Conservation (phyloP, 2,113 vertebrate genomes). For the Cynocephalus volans region DNA sequence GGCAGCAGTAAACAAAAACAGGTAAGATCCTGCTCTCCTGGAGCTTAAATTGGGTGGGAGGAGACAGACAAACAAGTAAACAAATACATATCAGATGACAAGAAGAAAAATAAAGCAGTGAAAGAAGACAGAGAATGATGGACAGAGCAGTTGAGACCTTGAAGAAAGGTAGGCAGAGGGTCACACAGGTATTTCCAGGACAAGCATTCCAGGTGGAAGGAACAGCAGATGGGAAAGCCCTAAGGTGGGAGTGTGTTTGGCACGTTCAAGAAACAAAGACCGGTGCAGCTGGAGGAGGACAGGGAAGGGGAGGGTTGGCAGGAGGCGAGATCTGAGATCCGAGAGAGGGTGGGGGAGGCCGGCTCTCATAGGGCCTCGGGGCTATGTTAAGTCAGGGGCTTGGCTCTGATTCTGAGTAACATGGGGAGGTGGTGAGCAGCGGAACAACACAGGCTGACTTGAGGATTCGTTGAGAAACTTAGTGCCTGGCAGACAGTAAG, state of each 20-base stretch:
- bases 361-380: not conserved
- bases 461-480: not conserved
- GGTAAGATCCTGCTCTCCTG: not conserved
- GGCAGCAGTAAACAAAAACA: not conserved
- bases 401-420: not conserved
- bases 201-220: not conserved
- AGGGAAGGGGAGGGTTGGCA: not conserved
- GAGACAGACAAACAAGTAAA: not conserved
- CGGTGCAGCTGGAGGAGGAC: not conserved
- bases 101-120: not conserved
- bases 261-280: not conserved
- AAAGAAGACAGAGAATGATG: not conserved
- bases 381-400: not conserved
- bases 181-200: not conserved
- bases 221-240: slow-evolving; percentile 45
- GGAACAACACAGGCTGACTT: not conserved
- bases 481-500: not conserved
- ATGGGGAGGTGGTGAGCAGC: not conserved
- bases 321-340: not conserved
- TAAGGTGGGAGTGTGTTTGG: not conserved
- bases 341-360: not conserved
- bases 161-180: not conserved
- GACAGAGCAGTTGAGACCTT: not conserved
- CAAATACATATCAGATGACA: not conserved
- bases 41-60: not conserved